Base-by-base conservation (phyloP, 2,797 vertebrate species). In the Euphonia xanthogaster region DNA sequence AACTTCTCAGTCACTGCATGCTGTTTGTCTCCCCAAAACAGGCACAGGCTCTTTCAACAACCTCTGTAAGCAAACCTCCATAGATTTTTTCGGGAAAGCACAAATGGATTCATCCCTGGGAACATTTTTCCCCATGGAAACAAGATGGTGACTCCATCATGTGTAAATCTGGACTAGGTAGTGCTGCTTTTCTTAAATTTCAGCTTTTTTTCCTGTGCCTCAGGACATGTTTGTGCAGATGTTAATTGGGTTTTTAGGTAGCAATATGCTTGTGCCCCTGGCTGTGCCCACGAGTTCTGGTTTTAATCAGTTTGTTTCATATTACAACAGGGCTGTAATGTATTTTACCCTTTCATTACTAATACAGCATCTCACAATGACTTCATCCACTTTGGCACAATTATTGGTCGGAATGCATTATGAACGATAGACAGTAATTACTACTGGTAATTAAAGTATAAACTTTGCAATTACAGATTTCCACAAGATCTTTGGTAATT, bases 1-100 rank as follows among this genome's bases (percentile, higher is more conserved):
- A 65, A 3, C 7, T 61, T 57, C 10, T 57, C 5, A 6, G 10
- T n/a, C 28, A 9, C 30, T 6, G 6, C 0, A 1, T 51, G 7
- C 18, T 12, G 7, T 54, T 45, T 20, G 4, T 71, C 10, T 30
- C 7, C 28, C 39, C 15, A 2, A 35, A 71, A 33, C 1, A 12
- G 20, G 31, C 7, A 9, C 7, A 21, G 22, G 16, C 11, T 44
- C 16, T 40, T 22, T 31, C 40, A 45, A 18, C 2, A 5, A n/a
- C 4, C 3, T 35, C 20, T 62, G 5, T 47, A 51, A 58, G 31
- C 3, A 7, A 75, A 79, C 10, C 17, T 45, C 4, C 2, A 1
- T 37, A 45, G 14, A 39, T 24, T 62, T 55, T 14, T 61, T 25
- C 25, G 60, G 28, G 14, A 35, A 51, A 88, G 62, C 0, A 0